Evolutionary conservation across 1,140 invertebrate species (phyloP).

Genomic region (Zaprionus kolodkinae): DNA sequence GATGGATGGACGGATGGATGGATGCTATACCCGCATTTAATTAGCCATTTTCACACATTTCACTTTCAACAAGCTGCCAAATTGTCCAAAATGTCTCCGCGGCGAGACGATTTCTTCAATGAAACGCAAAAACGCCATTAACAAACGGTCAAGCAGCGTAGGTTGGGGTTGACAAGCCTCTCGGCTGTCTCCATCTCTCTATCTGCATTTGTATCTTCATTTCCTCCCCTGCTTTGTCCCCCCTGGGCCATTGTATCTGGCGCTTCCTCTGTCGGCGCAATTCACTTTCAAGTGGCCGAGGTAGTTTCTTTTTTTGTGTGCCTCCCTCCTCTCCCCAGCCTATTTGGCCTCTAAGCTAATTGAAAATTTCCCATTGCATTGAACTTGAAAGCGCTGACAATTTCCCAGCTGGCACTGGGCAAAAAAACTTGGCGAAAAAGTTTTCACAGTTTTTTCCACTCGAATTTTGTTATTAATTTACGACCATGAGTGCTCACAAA

Average conservation of each 20-base stretch:
- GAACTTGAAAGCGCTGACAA: conserved; percentile 64
- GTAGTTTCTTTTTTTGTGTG: conserved; percentile 58
- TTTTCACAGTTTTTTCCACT: conserved; percentile 54
- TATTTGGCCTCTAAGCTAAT: conserved; percentile 45
- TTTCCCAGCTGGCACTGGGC: conserved; percentile 41
- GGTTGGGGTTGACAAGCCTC: conserved; percentile 66
- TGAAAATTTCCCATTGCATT: conserved; percentile 74
- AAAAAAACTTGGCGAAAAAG: conserved; percentile 21
- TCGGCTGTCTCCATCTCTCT: conserved; percentile 4
- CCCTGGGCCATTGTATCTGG: conserved; percentile 21
- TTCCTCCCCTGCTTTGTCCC: background rate
- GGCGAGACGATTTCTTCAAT: conserved; percentile 56
- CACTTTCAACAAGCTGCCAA: conserved; percentile 81
- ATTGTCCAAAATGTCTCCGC: conserved; percentile 61
- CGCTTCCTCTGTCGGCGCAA: conserved; percentile 56
- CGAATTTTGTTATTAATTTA: conserved; percentile 44
- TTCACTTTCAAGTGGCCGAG: conserved; percentile 68
- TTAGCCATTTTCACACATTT: conserved; percentile 82
- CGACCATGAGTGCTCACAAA: conserved; percentile 43
- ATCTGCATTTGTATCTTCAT: conserved; percentile 15
- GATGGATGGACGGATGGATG: too few relatives aligned
- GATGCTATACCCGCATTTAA: conserved; percentile 64
- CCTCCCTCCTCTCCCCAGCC: conserved; percentile 13
- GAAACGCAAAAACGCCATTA: conserved; percentile 80
- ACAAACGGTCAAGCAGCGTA: conserved; percentile 74